Conservation (phyloP, 2,888 invertebrate genomes). For the Ctena decussata region DNA sequence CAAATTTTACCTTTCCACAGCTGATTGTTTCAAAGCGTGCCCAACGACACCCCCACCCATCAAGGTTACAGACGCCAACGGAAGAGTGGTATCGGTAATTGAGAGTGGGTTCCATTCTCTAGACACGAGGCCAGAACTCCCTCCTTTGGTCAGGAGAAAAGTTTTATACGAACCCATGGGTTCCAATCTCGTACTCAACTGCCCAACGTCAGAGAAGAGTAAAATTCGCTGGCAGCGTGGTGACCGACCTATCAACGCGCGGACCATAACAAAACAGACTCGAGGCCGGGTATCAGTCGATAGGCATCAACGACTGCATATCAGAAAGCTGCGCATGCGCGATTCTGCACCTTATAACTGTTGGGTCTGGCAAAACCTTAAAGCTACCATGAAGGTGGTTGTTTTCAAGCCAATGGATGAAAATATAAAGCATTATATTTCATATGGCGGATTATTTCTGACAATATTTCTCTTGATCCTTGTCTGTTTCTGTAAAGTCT, state of each 20-base stretch:
- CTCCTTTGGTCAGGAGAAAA: constrained; percentile 75
- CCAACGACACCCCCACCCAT: constrained; percentile 71
- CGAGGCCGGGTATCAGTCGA: constrained; percentile 89
- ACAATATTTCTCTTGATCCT: constrained; percentile 69
- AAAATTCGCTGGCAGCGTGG: constrained; percentile 82
- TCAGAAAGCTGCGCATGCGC: constrained; percentile 88
- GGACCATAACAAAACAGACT: constrained; percentile 88
- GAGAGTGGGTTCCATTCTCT: constrained; percentile 85
- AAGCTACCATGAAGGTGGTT: constrained; percentile 89
- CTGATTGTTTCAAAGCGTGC: constrained; percentile 69
- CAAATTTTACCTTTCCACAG: constrained; percentile 45
- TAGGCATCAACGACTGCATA: constrained; percentile 89
- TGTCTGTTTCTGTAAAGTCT: constrained; percentile 66
- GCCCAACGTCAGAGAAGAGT: constrained; percentile 70
- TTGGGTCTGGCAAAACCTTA: constrained; percentile 89
- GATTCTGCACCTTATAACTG: constrained; percentile 89
- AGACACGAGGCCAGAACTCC: constrained; percentile 68
- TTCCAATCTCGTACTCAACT: constrained; percentile 75
- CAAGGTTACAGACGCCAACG: constrained; percentile 88
- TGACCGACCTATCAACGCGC: constrained; percentile 87
- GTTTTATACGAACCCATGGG: constrained; percentile 77
- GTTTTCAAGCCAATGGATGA: constrained; percentile 88
- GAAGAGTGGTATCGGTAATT: constrained; percentile 89
- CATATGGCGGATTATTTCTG: constrained; percentile 72
- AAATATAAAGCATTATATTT: constrained; percentile 75